Evolutionary conservation across 2,888 invertebrate species (phyloP).

Genomic region (Eumerus sabulonum): DNA sequence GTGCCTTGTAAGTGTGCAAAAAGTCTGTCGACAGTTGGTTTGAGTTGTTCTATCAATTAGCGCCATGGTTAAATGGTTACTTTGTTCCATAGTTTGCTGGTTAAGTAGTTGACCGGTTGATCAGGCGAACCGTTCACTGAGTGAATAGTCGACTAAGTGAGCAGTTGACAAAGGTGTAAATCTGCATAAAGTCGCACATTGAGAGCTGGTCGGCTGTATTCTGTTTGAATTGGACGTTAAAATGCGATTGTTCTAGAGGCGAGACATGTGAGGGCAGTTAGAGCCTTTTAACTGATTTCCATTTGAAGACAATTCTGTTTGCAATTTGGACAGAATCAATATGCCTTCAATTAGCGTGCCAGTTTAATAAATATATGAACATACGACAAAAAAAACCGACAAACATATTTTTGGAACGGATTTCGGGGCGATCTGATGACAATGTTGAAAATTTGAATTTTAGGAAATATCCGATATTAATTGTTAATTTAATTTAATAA

Average conservation of each 20-base stretch:
- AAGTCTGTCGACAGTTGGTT: constrained; percentile 1
- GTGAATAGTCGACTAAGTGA: no score
- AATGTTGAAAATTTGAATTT: no score
- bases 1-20: constrained; percentile 70
- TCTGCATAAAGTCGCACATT: constrained; percentile 69
- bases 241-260: constrained; percentile 54
- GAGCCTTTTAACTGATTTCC: constrained; percentile 46
- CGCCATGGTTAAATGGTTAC: constrained; percentile 47
- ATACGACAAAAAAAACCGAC: no score
- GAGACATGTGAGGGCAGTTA: constrained; percentile 52
- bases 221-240: constrained; percentile 35
- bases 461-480: no score
- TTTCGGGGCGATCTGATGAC: no score
- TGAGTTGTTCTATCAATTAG: constrained; percentile 49
- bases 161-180: constrained; percentile 47
- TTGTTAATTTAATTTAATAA: no score
- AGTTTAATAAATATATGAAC: constrained; percentile 3
- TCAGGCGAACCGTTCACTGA: no score
- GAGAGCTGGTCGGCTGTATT: constrained; percentile 17
- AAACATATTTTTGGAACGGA: no score
- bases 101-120: no score
- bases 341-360: constrained; percentile 37
- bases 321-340: constrained; percentile 38
- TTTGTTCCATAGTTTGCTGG: constrained; percentile 38
- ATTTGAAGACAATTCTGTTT: constrained; percentile 44